phyloP scores from a whole-genome alignment of 2,888 invertebrate species.

The Buathra laborator region DNA sequence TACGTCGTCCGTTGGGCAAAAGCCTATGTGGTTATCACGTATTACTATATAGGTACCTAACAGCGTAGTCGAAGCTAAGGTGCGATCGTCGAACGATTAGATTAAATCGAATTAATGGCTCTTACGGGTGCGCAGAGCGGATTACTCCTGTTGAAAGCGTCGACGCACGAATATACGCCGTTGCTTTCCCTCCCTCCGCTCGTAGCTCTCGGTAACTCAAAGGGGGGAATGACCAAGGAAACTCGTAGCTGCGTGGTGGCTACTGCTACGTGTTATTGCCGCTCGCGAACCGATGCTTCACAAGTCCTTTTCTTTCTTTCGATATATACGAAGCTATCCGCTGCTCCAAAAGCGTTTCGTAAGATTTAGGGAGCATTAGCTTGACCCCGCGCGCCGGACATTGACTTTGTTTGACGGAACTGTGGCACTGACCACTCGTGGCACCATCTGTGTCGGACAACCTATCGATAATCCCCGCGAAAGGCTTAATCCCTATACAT shows the following conservation, averaged over 20 bases:
- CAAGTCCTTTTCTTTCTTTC: slow-evolving; percentile 7
- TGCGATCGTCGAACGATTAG: slow-evolving; percentile 69
- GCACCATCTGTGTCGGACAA: slow-evolving; percentile 81
- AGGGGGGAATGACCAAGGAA: slow-evolving; percentile 62
- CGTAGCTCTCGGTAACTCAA: not conserved
- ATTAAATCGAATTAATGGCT: slow-evolving; percentile 72
- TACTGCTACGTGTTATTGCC: slow-evolving; percentile 42
- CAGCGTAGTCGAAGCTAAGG: slow-evolving; percentile 44
- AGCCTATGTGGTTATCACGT: slow-evolving; percentile 29
- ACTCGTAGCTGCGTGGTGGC: slow-evolving; percentile 14
- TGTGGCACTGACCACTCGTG: slow-evolving; percentile 32
- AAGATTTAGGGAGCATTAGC: slow-evolving; percentile 13
- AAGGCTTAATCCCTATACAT: slow-evolving; percentile 60
- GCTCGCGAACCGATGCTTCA: slow-evolving; percentile 17
- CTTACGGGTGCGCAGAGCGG: slow-evolving; percentile 66
- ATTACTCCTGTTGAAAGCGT: slow-evolving; percentile 67
- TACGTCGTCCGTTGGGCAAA: slow-evolving; percentile 64
- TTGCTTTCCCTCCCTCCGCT: not conserved
- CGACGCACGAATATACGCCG: slow-evolving; percentile 61
- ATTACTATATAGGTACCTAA: not conserved
- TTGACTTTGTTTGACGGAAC: not conserved
- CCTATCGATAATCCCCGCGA: slow-evolving; percentile 64
- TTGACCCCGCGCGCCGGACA: slow-evolving; percentile 42
- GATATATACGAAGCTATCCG: slow-evolving; percentile 13
- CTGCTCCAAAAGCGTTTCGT: slow-evolving; percentile 2